These are phyloP conservation scores for Leucophenga varia DNA, from an alignment of 1,140 invertebrate genomes.

Conservation along the genomic window DNA sequence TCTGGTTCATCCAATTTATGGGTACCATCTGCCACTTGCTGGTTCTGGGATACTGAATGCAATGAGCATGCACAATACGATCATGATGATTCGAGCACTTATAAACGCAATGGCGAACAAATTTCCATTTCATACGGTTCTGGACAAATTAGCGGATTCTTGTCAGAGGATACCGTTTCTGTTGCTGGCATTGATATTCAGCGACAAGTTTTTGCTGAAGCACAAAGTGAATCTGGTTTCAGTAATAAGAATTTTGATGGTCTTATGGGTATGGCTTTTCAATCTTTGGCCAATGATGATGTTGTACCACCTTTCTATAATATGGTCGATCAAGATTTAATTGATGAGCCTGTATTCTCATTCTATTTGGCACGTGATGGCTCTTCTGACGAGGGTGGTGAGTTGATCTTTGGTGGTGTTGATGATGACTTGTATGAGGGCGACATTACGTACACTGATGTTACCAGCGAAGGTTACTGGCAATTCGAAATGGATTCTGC, in stretches of 20 bases:
- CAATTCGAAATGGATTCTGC: slow-evolving; percentile 89
- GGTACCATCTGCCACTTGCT: slow-evolving; percentile 93
- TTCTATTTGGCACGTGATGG: slow-evolving; percentile 83
- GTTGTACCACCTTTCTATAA: slow-evolving; percentile 93
- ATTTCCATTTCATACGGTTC: slow-evolving; percentile 94
- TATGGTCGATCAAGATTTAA: slow-evolving; percentile 81
- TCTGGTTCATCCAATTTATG: slow-evolving; percentile 97
- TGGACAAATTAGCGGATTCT: slow-evolving; percentile 89
- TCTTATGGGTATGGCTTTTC: slow-evolving; percentile 88
- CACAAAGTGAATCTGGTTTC: slow-evolving; percentile 87
- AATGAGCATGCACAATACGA: slow-evolving; percentile 87
- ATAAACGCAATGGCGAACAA: slow-evolving; percentile 81
- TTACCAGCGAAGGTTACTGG: slow-evolving; percentile 90
- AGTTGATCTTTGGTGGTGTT: slow-evolving; percentile 90
- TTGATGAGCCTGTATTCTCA: slow-evolving; percentile 82
- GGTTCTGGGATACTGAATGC: slow-evolving; percentile 69
- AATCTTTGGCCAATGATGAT: slow-evolving; percentile 82
- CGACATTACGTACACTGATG: slow-evolving; percentile 84
- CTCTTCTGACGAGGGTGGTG: slow-evolving; percentile 73
- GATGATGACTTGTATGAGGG: slow-evolving; percentile 86
- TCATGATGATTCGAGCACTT: slow-evolving; percentile 77
- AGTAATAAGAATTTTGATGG: slow-evolving; percentile 96
- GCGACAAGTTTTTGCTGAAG: slow-evolving; percentile 94
- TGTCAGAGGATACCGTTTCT: slow-evolving; percentile 82
- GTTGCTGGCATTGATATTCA: slow-evolving; percentile 67